Conservation (phyloP, 2,888 invertebrate genomes). For the Cyclophora albipunctata region DNA sequence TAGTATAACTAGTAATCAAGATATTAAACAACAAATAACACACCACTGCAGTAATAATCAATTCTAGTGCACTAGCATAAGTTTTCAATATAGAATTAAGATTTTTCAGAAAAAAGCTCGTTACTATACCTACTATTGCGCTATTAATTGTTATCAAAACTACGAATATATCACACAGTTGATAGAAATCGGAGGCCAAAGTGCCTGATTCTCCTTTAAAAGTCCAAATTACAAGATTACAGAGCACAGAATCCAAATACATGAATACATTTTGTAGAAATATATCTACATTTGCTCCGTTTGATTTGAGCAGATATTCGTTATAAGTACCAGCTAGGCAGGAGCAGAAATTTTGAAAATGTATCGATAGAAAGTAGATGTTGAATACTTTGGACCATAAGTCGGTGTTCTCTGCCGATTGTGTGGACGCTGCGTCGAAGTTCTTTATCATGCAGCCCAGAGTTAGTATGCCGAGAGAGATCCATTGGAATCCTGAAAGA, state of each 20-base stretch:
- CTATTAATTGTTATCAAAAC: constrained; percentile 90
- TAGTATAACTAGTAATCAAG: constrained; percentile 87
- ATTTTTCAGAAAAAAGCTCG: constrained; percentile 93
- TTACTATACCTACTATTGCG: constrained; percentile 93
- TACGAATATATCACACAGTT: constrained; percentile 81
- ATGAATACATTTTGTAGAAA: constrained; percentile 96
- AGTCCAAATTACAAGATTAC: constrained; percentile 84
- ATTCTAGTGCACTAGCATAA: constrained; percentile 94
- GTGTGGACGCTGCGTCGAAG: constrained; percentile 71
- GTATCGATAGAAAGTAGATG: constrained; percentile 78
- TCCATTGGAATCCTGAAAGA: constrained; percentile 88
- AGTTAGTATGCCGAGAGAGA: constrained; percentile 90
- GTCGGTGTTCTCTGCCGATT: constrained; percentile 35
- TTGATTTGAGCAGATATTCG: constrained; percentile 92
- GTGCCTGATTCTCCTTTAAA: constrained; percentile 78
- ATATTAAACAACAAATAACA: constrained; percentile 91
- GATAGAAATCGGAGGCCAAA: constrained; percentile 75
- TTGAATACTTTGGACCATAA: constrained; percentile 65
- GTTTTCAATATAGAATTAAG: constrained; percentile 96
- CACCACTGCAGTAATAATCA: constrained; percentile 91
- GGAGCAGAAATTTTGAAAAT: constrained; percentile 90
- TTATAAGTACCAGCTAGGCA: constrained; percentile 97
- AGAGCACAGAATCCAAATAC: constrained; percentile 95
- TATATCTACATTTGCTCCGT: constrained; percentile 88
- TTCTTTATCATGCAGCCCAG: constrained; percentile 94